Percentiles rank a stretch among this genome's conserved stretches.
Evolutionary conservation across 2,888 invertebrate genomes (phyloP).

Genomic region (Hydropsyche betteni): DNA sequence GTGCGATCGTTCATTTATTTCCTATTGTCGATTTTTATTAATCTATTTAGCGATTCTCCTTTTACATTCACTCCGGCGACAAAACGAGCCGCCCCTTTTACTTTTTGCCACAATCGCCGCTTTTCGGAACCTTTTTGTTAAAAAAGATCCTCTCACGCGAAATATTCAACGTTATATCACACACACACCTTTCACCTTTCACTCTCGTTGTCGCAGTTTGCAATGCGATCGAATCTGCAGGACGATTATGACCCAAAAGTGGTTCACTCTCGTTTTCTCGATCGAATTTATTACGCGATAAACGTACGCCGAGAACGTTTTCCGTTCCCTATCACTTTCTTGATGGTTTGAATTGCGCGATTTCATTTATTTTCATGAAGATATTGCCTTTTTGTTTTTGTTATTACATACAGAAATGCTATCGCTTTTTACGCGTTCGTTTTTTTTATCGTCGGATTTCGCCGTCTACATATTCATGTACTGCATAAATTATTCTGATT

Average conservation of each 20-base stretch:
- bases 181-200: conserved; percentile 21
- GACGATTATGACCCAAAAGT: background rate
- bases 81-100: conserved; percentile 2
- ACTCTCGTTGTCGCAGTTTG: background rate
- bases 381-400: too few species aligned
- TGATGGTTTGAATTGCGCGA: too few species aligned
- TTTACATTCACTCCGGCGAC: background rate
- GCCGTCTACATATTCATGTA: too few species aligned
- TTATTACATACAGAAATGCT: too few species aligned
- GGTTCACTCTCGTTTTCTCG: too few species aligned
- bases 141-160: conserved; percentile 12
- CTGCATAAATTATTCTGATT: too few species aligned
- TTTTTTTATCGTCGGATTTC: too few species aligned
- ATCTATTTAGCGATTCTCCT: background rate
- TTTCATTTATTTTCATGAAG: too few species aligned
- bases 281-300: too few species aligned
- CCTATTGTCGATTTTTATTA: background rate
- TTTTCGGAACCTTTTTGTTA: conserved; percentile 17
- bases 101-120: background rate
- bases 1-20: background rate
- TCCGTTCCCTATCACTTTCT: too few species aligned
- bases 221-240: background rate
- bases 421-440: too few species aligned
- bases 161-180: conserved; percentile 3
- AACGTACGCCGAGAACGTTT: too few species aligned